Evolutionary conservation across 2,797 vertebrate genomes (phyloP).

Genomic region (Phalanger gymnotis): DNA sequence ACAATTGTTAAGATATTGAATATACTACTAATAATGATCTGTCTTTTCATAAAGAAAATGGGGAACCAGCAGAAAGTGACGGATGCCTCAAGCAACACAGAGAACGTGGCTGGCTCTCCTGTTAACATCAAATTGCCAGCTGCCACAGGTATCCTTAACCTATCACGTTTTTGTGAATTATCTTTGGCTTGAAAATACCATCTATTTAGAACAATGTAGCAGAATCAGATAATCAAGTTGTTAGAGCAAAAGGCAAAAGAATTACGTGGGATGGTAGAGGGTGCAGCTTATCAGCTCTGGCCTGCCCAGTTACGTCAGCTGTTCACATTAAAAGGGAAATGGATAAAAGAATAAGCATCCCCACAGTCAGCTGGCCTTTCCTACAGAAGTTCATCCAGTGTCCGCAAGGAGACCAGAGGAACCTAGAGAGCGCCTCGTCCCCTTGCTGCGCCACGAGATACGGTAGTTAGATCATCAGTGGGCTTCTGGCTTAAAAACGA

Average conservation of each 20-base stretch:
- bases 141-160: constrained; percentile 89
- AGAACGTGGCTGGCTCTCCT: constrained; percentile 84
- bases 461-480: not conserved
- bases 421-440: no score
- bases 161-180: constrained; percentile 19
- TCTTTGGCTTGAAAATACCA: not conserved
- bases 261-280: not conserved
- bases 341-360: not conserved
- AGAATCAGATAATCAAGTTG: not conserved
- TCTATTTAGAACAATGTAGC: not conserved
- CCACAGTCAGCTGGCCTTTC: not conserved
- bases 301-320: not conserved
- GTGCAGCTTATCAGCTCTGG: not conserved
- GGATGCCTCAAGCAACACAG: constrained; percentile 86
- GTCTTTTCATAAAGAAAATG: constrained; percentile 82
- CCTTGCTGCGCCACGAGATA: no score
- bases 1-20: constrained; percentile 60
- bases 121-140: constrained; percentile 82
- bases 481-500: not conserved
- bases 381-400: not conserved
- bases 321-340: not conserved
- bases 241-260: not conserved
- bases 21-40: constrained; percentile 75
- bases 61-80: constrained; percentile 86
- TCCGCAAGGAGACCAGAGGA: no score